Base-by-base conservation (phyloP, 1,140 invertebrate species). In the Apolygus lucorum region DNA sequence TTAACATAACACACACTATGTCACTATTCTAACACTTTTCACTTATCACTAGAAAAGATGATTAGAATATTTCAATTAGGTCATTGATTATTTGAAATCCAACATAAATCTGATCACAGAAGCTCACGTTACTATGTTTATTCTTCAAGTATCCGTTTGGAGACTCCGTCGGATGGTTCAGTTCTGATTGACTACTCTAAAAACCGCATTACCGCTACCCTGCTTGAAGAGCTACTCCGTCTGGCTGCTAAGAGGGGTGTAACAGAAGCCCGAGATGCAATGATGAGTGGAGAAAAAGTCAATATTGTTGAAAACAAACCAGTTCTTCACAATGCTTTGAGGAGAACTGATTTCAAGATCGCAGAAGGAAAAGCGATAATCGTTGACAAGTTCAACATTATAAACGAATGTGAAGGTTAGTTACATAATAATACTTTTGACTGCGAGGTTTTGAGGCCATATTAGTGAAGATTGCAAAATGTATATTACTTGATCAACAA, bases 261-360 rank as follows among this genome's bases (percentile, higher is more conserved):
- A 29, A 91, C 92, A 79, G 81, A 86, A 72, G 91, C 92, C 17
- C 84, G 95, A 75, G 86, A 93, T 82, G 90, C 88, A 29, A 98
- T 99, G 96, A 99, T 99, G 78, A 77, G 78, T 72, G 98, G 96
- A 29, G 84, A 94, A 76, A 95, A 93, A 77, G 99, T 99, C 28
- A 99, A 99, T 80, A 96, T 98, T 75, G 99, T 97, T 1, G 98
- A 99, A 81, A 86, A 94, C 75, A 84, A 96, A 73, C 90, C 97
- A 49, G 98, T 99, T 1, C 81, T 99, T 1, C 98, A 99, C 79
- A 86, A 91, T 52, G 98, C 98, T 22, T 82, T 99, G 27, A 85
- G 98, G 64, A 99, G 99, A 21, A 21, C 54, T 78, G 83, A 90
- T 59, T 82, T 84, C 62, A 91, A 92, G 77, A 82, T 80, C 0